Evolutionary conservation across 2,797 vertebrate genomes (phyloP).

Genomic region (Vespertilio murinus): DNA sequence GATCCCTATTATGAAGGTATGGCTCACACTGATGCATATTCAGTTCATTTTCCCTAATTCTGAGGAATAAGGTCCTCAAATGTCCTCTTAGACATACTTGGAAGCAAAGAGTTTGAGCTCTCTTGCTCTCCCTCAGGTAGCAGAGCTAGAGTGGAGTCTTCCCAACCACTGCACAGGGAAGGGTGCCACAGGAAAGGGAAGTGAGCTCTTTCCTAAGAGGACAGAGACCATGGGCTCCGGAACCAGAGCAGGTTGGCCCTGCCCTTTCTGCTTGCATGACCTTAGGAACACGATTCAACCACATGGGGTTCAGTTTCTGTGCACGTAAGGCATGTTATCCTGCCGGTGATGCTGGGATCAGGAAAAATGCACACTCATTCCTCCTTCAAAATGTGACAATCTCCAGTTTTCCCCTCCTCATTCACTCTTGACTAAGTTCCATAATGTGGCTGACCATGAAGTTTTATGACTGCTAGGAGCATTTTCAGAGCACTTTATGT

Average conservation of each 20-base stretch:
- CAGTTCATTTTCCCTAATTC: not conserved
- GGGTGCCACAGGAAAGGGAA: not conserved
- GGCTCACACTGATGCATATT: not conserved
- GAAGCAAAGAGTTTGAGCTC: not conserved
- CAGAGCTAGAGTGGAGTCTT: not conserved
- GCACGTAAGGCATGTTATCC: rapidly evolving
- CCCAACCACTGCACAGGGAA: not conserved
- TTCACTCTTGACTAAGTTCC: not conserved
- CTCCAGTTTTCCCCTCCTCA: not conserved
- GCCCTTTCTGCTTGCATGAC: rapidly evolving
- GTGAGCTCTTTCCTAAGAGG: not conserved
- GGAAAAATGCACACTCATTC: not conserved
- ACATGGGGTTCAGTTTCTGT: not conserved
- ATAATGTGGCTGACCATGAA: not conserved
- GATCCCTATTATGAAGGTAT: not conserved
- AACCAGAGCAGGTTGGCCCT: not conserved
- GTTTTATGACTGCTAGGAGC: rapidly evolving
- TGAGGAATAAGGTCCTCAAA: not conserved
- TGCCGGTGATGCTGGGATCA: not conserved
- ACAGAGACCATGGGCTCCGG: rapidly evolving
- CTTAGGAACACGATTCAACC: too few species aligned
- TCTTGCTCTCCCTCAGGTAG: not conserved
- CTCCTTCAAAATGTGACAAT: not conserved
- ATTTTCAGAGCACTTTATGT: not conserved
- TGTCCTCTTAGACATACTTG: not conserved